These are phyloP conservation scores for Zosterops lateralis DNA, from an alignment of 2,113 vertebrate species.

Conservation along the genomic window DNA sequence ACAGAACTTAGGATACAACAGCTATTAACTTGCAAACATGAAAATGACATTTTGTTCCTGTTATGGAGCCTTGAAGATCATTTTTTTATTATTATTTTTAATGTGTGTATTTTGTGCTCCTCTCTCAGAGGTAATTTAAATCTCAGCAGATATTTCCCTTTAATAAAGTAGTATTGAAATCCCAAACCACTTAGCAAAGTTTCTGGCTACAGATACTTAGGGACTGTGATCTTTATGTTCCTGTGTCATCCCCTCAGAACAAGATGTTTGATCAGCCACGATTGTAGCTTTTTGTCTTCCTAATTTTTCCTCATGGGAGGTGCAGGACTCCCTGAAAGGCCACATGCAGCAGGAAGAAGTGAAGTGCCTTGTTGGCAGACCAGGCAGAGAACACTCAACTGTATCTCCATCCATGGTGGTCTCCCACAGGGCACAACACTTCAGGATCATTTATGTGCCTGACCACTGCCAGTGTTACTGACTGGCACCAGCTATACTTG, in stretches of 20 bases:
- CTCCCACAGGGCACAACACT: not conserved
- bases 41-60: not conserved
- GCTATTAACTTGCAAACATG: not conserved
- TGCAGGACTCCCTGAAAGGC: not conserved
- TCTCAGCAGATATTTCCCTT: not conserved
- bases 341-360: not conserved
- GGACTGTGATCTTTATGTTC: not conserved
- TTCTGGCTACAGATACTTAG: not conserved
- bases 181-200: not conserved
- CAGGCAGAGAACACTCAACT: not conserved
- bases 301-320: not conserved
- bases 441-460: not conserved
- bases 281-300: not conserved
- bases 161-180: not conserved
- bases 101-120: not conserved
- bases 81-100: not conserved
- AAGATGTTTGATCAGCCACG: not conserved
- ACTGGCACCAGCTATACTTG: not conserved
- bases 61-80: not conserved
- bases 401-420: not conserved
- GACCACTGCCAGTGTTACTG: fast-evolving
- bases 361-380: not conserved
- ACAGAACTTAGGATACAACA: not conserved
- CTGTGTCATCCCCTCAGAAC: not conserved
- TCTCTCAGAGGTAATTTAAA: not conserved